Evolutionary conservation across 2,113 vertebrate genomes (phyloP).

Genomic region (Hucho hucho): DNA sequence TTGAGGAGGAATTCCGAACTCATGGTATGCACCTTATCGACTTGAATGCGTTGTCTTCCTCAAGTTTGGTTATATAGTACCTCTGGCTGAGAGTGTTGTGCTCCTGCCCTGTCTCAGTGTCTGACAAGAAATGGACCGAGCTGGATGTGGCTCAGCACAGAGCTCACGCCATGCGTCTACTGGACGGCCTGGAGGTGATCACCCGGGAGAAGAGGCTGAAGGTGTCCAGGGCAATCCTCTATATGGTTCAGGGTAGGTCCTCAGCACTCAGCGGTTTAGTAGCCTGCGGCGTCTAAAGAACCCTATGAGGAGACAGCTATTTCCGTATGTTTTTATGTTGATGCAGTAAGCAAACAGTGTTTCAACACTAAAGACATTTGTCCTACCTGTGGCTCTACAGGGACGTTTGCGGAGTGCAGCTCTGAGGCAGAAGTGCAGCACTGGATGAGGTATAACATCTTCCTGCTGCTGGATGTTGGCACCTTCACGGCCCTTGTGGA

Average conservation of each 20-base stretch:
- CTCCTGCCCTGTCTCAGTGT: slow-evolving; percentile 68
- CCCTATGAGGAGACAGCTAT: not conserved
- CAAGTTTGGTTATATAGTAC: not conserved
- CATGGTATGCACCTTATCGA: slow-evolving; percentile 72
- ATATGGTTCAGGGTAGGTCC: slow-evolving; percentile 89
- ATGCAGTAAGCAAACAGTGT: not conserved
- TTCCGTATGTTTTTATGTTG: not conserved
- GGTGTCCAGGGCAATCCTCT: slow-evolving; percentile 91
- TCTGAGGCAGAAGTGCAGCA: slow-evolving; percentile 90
- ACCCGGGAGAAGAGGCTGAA: slow-evolving; percentile 87
- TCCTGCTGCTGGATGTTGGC: slow-evolving; percentile 90
- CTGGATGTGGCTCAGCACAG: slow-evolving; percentile 84
- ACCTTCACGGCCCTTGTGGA: slow-evolving; percentile 94
- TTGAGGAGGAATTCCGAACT: slow-evolving; percentile 90
- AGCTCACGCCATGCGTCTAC: slow-evolving; percentile 90
- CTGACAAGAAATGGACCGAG: slow-evolving; percentile 87
- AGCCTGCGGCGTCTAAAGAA: not conserved
- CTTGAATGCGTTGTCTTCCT: too few relatives aligned
- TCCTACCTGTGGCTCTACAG: slow-evolving; percentile 61
- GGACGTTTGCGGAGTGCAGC: slow-evolving; percentile 91
- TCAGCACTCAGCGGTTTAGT: not conserved
- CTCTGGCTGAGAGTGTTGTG: not conserved
- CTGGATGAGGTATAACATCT: slow-evolving; percentile 96
- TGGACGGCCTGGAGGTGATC: slow-evolving; percentile 91
- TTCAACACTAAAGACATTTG: not conserved